These are phyloP conservation scores for Nestor notabilis DNA, from an alignment of 2,113 vertebrate species.

Conservation along the genomic window DNA sequence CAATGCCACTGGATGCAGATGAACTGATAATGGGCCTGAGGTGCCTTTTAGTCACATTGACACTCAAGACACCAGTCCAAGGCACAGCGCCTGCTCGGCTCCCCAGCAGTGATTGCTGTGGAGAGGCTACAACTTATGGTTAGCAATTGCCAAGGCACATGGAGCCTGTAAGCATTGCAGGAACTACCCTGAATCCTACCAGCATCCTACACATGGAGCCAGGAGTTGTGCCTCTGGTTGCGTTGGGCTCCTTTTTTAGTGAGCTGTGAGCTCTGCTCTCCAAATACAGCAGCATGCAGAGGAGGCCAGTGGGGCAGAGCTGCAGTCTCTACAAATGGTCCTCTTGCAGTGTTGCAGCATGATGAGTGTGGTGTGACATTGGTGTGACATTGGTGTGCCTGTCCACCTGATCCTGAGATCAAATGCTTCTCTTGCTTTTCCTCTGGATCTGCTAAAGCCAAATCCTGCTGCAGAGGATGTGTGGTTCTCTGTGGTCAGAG, in stretches of 20 bases:
- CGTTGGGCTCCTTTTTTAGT: not conserved
- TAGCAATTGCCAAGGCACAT: not conserved
- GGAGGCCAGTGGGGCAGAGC: not conserved
- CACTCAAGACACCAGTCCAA: not conserved
- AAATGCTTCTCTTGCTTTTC: not conserved
- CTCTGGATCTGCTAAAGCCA: not conserved
- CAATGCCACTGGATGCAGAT: not conserved
- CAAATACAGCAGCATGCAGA: not conserved
- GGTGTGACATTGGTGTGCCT: not conserved
- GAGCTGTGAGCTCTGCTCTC: not conserved
- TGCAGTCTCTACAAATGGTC: not conserved
- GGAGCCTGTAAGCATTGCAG: not conserved
- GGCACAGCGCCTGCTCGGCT: not conserved
- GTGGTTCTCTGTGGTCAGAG: not conserved
- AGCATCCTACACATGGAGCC: not conserved
- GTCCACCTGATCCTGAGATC: not conserved
- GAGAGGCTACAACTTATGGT: not conserved
- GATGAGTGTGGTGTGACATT: not conserved
- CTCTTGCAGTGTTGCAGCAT: not conserved
- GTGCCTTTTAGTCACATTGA: not conserved
- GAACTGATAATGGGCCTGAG: not conserved
- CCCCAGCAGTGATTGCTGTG: not conserved
- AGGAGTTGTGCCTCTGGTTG: not conserved
- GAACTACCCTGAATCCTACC: not conserved
- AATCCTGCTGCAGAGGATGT: not conserved